Evolutionary conservation across 2,888 invertebrate species (phyloP).

Genomic region (Cenopis cana): DNA sequence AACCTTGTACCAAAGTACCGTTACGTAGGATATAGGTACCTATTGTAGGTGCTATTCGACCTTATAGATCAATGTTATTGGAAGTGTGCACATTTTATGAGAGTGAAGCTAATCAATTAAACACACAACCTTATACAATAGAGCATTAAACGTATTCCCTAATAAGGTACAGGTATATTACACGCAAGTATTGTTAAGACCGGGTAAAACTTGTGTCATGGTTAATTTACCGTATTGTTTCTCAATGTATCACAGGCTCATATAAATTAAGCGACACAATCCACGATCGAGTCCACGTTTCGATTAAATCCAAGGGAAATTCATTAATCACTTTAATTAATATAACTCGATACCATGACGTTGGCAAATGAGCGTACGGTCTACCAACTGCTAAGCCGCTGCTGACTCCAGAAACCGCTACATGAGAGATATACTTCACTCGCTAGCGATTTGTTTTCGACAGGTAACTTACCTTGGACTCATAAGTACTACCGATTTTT

Average conservation of each 20-base stretch:
- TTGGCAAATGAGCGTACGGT: not conserved
- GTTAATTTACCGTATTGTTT: conserved; percentile 17
- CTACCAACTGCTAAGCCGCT: too few species aligned
- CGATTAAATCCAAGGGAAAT: not conserved
- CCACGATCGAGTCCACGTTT: not conserved
- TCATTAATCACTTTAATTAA: not conserved
- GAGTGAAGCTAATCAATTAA: conserved; percentile 2
- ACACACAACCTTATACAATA: conserved; percentile 6
- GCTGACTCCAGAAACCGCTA: too few species aligned
- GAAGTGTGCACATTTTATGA: conserved; percentile 1
- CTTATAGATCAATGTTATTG: too few species aligned
- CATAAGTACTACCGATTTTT: too few species aligned
- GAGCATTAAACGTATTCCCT: conserved; percentile 11
- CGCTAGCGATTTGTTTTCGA: too few species aligned
- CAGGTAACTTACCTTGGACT: too few species aligned
- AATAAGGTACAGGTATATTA: conserved; percentile 9
- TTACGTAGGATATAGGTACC: too few species aligned
- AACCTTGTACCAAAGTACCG: too few species aligned
- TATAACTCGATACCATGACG: not conserved
- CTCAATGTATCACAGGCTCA: not conserved
- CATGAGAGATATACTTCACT: too few species aligned
- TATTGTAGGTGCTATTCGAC: too few species aligned
- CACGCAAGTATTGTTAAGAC: conserved; percentile 19
- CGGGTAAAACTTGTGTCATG: not conserved
- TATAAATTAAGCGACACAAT: not conserved